Base-by-base conservation (phyloP, 2,113 vertebrate species). In the Typhlomys cinereus region DNA sequence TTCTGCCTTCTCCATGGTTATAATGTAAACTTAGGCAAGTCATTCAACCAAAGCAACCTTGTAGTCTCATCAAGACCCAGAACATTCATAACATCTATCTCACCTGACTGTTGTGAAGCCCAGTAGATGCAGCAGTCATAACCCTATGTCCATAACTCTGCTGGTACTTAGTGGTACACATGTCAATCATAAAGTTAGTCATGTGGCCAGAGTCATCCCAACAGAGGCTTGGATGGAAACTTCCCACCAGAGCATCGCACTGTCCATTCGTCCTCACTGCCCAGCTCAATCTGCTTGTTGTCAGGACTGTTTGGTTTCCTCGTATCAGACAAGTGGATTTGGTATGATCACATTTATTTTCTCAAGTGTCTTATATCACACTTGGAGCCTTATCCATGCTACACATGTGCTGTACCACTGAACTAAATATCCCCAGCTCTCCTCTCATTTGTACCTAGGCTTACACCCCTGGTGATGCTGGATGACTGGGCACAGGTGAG, bases 201-300 rank as follows among this genome's bases (percentile, higher is more conserved):
- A 7, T 29, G 6, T 44, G 17, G n/a, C 48, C 52, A 39, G 18
- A 12, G 25, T 64, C 48, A 10, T 34, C 25, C 4, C 8, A 1
- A n/a, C 36, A 21, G 6, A 29, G 14, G 20, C 1, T 0, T 66
- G 27, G 44, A 7, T 39, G 25, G 17, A 7, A 10, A 9, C 2
- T 25, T 15, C 50, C 31, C 7, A 13, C 62, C 1, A 0, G 48
- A 41, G 20, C 29, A 23, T 29, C 34, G 29, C 3, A 41, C 21
- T 25, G 34, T 34, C 6, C 13, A 1, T 4, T 62, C 62, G 59
- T 10, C 41, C 74, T 83, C 27, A 2, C 44, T 36, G 25, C 39
- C 21, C 73, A 12, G 12, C 52, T 81, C 6, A 6, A 25, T 48
- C 61, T 70, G 36, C 79, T 39, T 11, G 0, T 34, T 62, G 62